Conservation (phyloP, 2,113 vertebrate species). For the Pygoscelis adeliae region DNA sequence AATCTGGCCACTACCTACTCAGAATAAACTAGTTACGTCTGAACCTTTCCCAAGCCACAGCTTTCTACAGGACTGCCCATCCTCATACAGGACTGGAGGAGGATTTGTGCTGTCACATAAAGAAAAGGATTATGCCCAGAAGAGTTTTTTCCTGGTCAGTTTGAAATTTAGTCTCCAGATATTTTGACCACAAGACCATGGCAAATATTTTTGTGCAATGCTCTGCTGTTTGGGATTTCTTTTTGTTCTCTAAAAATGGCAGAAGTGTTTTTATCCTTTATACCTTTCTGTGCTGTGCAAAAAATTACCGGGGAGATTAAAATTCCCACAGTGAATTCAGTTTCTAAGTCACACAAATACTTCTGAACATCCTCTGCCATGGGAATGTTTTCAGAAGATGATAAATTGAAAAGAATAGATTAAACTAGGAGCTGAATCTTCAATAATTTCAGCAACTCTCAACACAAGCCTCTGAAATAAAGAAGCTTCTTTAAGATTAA, state of each 20-base stretch:
- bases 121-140: not conserved
- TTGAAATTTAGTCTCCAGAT: not conserved
- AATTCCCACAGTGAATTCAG: not conserved
- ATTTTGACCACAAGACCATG: not conserved
- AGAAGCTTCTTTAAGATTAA: not conserved
- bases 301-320: not conserved
- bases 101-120: not conserved
- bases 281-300: not conserved
- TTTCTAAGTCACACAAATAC: not conserved
- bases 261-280: not conserved
- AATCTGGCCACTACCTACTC: not conserved
- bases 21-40: not conserved
- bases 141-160: not conserved
- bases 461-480: not conserved
- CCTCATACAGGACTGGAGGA: not conserved
- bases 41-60: not conserved
- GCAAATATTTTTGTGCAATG: not conserved
- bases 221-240: not conserved
- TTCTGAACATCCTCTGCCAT: not conserved
- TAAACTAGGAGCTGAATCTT: not conserved
- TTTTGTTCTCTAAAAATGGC: not conserved
- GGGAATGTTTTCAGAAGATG: not conserved
- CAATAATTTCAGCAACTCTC: not conserved
- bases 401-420: not conserved
- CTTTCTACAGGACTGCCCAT: not conserved